These are phyloP conservation scores for Andrena camellia DNA, from an alignment of 2,888 invertebrate genomes.

Conservation along the genomic window DNA sequence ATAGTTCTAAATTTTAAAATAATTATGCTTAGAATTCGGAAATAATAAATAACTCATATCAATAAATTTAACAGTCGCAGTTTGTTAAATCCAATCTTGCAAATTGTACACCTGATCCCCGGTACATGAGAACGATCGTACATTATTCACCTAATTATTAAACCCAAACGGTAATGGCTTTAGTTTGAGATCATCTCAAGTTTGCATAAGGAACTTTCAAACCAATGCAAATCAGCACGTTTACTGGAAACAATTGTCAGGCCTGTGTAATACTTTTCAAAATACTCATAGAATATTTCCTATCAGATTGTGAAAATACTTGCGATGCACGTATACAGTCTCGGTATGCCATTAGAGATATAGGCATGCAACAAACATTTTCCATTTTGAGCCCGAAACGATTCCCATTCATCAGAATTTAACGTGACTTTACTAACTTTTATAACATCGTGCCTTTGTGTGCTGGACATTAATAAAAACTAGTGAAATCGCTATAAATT, in stretches of 20 bases:
- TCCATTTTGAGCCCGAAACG: conserved; percentile 36
- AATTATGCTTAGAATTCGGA: too few species aligned
- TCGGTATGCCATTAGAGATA: not conserved
- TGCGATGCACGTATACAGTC: not conserved
- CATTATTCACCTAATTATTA: not conserved
- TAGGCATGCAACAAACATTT: conserved; percentile 26
- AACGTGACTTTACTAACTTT: conserved; percentile 34
- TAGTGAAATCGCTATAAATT: conserved; percentile 13
- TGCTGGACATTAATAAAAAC: conserved; percentile 34
- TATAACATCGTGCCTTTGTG: conserved; percentile 1
- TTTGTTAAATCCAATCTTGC: conserved; percentile 8
- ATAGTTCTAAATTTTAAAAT: too few species aligned
- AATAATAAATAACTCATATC: too few species aligned
- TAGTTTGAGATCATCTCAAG: not conserved
- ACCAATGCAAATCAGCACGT: not conserved
- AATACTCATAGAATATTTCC: conserved; percentile 1
- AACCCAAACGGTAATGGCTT: not conserved
- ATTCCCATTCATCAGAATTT: conserved; percentile 39
- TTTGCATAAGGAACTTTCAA: not conserved
- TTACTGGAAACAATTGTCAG: not conserved
- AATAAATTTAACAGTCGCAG: not conserved
- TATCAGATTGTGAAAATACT: not conserved
- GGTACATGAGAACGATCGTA: not conserved
- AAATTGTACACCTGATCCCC: not conserved
- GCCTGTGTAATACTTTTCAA: not conserved